A percentile compares a stretch with the other conserved stretches of the same genome.
These are phyloP conservation scores for Tiliqua scincoides DNA, from an alignment of 2,113 vertebrate genomes.

Conservation along the genomic window DNA sequence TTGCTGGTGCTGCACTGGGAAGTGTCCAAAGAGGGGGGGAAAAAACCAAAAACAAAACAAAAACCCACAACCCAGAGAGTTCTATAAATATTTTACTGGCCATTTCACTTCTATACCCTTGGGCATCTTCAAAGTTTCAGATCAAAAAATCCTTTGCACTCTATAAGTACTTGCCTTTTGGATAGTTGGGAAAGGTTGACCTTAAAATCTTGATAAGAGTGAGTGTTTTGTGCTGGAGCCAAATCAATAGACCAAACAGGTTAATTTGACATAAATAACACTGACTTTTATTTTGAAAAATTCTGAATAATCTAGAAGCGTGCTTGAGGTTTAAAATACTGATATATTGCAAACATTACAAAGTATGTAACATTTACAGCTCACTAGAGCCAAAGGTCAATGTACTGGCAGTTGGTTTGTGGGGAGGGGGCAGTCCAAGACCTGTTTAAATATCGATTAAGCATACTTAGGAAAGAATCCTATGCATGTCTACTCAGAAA, in stretches of 20 bases:
- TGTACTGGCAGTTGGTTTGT: not conserved
- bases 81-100: constrained; percentile 30
- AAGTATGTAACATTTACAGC: not conserved
- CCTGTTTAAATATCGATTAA: no score
- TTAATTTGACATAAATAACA: not conserved
- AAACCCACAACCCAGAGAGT: not conserved
- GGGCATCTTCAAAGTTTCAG: constrained; percentile 15
- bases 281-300: not conserved
- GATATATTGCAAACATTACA: not conserved
- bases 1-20: constrained; percentile 14
- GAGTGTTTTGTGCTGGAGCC: not conserved
- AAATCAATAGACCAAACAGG: not conserved
- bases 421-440: not conserved
- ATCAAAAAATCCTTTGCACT: constrained; percentile 9
- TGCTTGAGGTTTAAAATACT: not conserved
- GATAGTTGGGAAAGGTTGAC: constrained; percentile 3
- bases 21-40: not conserved
- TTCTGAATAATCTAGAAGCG: not conserved
- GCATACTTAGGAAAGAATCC: no score
- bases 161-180: constrained; percentile 7
- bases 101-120: constrained; percentile 11
- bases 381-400: not conserved
- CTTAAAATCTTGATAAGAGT: not conserved
- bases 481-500: no score
- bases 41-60: not conserved